Base-by-base conservation (phyloP, 2,888 invertebrate species). In the Trimorus sp. region DNA sequence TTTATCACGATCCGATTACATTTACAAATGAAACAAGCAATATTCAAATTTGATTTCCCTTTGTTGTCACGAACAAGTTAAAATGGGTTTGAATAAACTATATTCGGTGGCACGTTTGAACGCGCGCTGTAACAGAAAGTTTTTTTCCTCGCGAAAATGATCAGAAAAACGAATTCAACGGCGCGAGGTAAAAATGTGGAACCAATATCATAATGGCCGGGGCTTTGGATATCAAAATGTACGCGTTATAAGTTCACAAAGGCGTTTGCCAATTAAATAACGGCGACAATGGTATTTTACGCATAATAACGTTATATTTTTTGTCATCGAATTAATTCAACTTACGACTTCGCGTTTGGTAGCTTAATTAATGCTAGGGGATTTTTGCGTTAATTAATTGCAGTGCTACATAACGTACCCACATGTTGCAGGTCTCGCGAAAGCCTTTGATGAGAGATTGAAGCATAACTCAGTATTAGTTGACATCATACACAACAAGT, bases 401-500 rank as follows among this genome's bases (percentile, higher is more conserved):
- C 49, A 26, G 37, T 49, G 40, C 42, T 14, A 65, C 51, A 11
- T 56, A 69, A 37, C 26, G 15, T 53, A 26, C 12, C 7, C 12
- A 65, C 11, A 9, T 83, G 66, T 89, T 90, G 16, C 84, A 93
- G 93, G 92, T 73, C 92, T 94, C n/a, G 93, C 93, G 0, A 92
- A 92, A 86, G 94, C 94, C 26, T 94, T 94, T 86, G 86, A 91
- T 71, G 92, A 93, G 82, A 88, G 89, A 9, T 84, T 94, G 49
- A 87, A 91, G 48, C 86, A 92, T 70, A 91, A 94, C 89, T 91
- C 92, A 14, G 91, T 89, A 15, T 87, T 94, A 83, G 91, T 92
- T 53, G 89, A 92, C 68, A 89, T 93, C 48, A 92, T 93, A 82
- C 89, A 89, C 73, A 87, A 91, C 79, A 92, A 92, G 86, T 93